Percentiles rank a stretch among this genome's conserved stretches.
phyloP scores from a whole-genome alignment of 1,140 invertebrate genomes.

The Maconellicoccus hirsutus region DNA sequence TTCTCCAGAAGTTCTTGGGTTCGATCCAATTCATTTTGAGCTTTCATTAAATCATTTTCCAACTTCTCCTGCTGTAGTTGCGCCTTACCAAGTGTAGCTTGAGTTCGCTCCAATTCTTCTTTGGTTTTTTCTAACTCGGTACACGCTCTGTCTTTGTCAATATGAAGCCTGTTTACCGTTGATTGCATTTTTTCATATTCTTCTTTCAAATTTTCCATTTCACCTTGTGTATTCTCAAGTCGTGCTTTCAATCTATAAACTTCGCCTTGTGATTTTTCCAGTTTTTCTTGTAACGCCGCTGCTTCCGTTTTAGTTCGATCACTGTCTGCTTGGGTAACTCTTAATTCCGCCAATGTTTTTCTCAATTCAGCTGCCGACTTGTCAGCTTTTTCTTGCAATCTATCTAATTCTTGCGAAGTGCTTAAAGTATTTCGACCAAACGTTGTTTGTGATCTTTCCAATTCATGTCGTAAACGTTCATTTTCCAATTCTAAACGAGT shows the following conservation, averaged over 20 bases:
- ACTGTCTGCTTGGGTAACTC: conserved; percentile 73
- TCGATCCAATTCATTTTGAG: conserved; percentile 82
- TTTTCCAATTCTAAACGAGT: conserved; percentile 79
- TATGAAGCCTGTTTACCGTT: conserved; percentile 63
- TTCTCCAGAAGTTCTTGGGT: conserved; percentile 76
- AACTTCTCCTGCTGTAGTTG: conserved; percentile 82
- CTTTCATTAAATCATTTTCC: conserved; percentile 73
- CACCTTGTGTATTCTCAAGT: conserved; percentile 84
- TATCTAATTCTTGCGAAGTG: conserved; percentile 57
- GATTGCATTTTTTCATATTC: conserved; percentile 71
- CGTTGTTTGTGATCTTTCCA: conserved; percentile 68
- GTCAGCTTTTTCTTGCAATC: conserved; percentile 76
- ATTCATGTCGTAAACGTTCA: conserved; percentile 69
- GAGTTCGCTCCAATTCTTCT: conserved; percentile 78
- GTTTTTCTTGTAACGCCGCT: conserved; percentile 74
- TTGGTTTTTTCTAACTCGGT: conserved; percentile 77
- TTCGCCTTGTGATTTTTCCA: conserved; percentile 87
- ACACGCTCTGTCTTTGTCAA: conserved; percentile 73
- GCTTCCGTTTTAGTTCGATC: conserved; percentile 72
- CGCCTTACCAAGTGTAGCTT: conserved; percentile 75
- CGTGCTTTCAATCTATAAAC: conserved; percentile 86
- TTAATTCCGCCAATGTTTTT: conserved; percentile 63
- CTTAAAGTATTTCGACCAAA: conserved; percentile 52
- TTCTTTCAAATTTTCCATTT: conserved; percentile 82
- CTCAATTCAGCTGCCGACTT: conserved; percentile 71